Evolutionary conservation across 2,797 vertebrate genomes (phyloP).

Genomic region (Sphenodon punctatus): DNA sequence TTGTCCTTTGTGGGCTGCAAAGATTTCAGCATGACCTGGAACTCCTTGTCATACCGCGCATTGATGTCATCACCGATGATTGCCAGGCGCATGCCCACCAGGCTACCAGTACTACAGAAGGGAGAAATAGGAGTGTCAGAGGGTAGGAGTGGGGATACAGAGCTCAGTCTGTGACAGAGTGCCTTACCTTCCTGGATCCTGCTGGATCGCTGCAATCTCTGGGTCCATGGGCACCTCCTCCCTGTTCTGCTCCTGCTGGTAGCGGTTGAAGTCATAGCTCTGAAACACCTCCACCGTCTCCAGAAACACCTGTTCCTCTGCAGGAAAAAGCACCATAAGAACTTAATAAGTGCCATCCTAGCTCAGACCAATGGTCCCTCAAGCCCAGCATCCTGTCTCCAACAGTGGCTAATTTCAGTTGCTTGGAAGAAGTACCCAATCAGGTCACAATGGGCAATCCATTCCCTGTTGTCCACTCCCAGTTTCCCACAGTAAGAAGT

Average conservation of each 20-base stretch:
- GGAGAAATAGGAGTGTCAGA: fast-evolving
- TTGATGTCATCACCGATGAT: conserved; percentile 80
- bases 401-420: no score
- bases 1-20: conserved; percentile 73
- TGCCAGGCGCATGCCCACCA: conserved; percentile 77
- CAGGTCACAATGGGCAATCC: no score
- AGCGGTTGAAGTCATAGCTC: conserved; percentile 75
- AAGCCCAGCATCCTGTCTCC: no score
- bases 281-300: conserved; percentile 77
- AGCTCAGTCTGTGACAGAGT: fast-evolving
- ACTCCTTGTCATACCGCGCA: conserved; percentile 72
- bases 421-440: no score
- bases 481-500: no score
- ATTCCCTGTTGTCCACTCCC: no score
- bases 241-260: conserved; percentile 70
- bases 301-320: conserved; percentile 73
- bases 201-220: conserved; percentile 70
- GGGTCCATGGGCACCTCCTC: conserved; percentile 58
- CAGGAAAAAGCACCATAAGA: neutral
- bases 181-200: conserved; percentile 69
- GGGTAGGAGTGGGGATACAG: neutral
- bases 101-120: conserved; percentile 51
- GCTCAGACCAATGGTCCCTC: no score
- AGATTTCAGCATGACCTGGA: conserved; percentile 68
- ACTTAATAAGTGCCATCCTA: no score